Evolutionary conservation across 2,113 vertebrate genomes (phyloP).

Genomic region (Girardinichthys multiradiatus): DNA sequence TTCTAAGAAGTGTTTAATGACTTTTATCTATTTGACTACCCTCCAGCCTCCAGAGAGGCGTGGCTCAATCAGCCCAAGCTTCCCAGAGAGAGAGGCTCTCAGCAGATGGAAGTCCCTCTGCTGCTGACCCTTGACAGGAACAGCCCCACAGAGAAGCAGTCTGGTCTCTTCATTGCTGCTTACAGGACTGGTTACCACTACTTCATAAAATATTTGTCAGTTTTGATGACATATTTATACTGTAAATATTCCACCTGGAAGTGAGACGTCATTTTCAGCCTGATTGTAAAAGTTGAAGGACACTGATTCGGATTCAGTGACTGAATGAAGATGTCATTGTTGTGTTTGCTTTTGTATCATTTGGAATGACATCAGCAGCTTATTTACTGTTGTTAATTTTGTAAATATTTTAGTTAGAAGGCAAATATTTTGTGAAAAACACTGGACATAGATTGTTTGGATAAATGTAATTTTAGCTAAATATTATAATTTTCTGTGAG

Average conservation of each 20-base stretch:
- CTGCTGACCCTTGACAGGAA: slow-evolving; percentile 4
- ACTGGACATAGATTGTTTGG: slow-evolving; percentile 17
- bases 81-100: slow-evolving; percentile 8
- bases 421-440: slow-evolving; percentile 62
- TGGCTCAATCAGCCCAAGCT: slow-evolving; percentile 26
- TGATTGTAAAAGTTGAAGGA: too few relatives aligned
- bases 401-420: slow-evolving; percentile 73
- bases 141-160: slow-evolving; percentile 3
- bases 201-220: slow-evolving; percentile 5
- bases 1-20: slow-evolving; percentile 50
- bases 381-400: slow-evolving; percentile 39
- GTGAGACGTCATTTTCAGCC: slow-evolving; percentile 16
- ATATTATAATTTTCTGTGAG: slow-evolving; percentile 68
- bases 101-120: slow-evolving; percentile 3
- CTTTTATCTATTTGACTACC: slow-evolving; percentile 29
- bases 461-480: slow-evolving; percentile 47
- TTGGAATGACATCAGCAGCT: slow-evolving; percentile 1
- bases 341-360: not conserved
- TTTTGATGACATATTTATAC: slow-evolving; percentile 39
- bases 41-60: slow-evolving; percentile 42
- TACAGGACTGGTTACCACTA: slow-evolving; percentile 8
- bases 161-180: not conserved
- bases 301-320: not conserved
- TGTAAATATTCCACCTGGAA: slow-evolving; percentile 44
- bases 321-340: not conserved